Percentiles rank a stretch among this genome's conserved stretches.
phyloP scores from a whole-genome alignment of 2,113 vertebrate genomes.

The Zapornia atra region DNA sequence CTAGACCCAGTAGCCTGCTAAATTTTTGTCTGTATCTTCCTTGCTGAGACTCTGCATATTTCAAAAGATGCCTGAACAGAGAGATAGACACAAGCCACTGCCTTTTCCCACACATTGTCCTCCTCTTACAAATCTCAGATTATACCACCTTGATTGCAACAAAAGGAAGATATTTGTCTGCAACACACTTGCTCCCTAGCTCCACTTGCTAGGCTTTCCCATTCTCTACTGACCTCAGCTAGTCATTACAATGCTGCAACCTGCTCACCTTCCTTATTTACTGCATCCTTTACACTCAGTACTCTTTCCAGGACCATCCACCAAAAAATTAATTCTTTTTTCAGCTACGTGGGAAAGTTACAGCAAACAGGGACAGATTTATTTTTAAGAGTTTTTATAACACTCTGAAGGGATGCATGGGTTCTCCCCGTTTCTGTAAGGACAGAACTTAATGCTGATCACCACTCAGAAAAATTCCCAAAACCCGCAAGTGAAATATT shows the following conservation, averaged over 20 bases:
- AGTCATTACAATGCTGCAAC: not conserved
- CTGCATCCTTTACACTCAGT: not conserved
- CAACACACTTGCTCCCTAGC: not conserved
- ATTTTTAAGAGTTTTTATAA: not conserved
- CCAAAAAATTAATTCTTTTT: not conserved
- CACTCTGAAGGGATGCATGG: not conserved
- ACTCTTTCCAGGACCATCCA: not conserved
- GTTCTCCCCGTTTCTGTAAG: rapidly evolving
- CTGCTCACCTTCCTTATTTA: not conserved
- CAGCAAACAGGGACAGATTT: not conserved
- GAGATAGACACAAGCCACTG: not conserved
- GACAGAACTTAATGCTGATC: not conserved
- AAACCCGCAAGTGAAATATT: not conserved
- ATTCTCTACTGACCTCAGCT: not conserved
- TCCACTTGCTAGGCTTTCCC: not conserved
- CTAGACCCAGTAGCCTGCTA: not conserved
- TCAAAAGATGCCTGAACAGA: not conserved
- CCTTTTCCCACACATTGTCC: not conserved
- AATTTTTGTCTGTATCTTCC: not conserved
- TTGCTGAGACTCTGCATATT: not conserved
- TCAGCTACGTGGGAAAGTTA: not conserved
- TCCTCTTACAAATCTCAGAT: not conserved
- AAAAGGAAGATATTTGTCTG: not conserved
- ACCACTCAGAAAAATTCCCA: not conserved
- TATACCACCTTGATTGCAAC: not conserved